These are phyloP conservation scores for Cervus canadensis DNA, from an alignment of 2,113 vertebrate species.

Conservation along the genomic window DNA sequence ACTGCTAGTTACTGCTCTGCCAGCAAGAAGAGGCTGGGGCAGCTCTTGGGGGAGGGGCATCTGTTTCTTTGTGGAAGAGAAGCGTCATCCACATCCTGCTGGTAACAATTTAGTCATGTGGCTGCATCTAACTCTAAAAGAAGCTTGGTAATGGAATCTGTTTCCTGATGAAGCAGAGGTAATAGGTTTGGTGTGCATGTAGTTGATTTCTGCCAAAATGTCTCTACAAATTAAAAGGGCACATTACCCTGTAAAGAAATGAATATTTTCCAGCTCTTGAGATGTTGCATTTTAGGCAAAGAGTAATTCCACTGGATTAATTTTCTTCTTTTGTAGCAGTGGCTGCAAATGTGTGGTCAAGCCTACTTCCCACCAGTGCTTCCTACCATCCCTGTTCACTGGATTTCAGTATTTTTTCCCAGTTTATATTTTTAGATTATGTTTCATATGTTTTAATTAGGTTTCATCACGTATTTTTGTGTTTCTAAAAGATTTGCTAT, in stretches of 20 bases:
- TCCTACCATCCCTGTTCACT: neutral
- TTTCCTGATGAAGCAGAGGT: neutral
- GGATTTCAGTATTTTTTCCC: neutral
- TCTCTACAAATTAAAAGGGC: neutral
- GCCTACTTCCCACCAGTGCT: neutral
- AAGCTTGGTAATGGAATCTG: neutral
- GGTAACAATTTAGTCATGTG: neutral
- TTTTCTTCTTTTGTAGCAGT: neutral
- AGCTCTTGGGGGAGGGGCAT: neutral
- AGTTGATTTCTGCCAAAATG: neutral
- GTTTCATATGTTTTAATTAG: neutral
- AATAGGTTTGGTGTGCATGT: neutral
- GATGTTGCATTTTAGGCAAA: neutral
- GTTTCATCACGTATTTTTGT: neutral
- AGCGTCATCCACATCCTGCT: neutral
- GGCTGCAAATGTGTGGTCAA: neutral
- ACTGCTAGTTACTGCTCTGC: neutral
- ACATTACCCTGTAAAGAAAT: neutral
- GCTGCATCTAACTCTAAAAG: neutral
- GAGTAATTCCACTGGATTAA: neutral
- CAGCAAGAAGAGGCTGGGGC: neutral
- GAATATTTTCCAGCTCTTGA: neutral
- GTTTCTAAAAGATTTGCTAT: conserved; percentile 4
- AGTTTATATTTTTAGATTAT: conserved; percentile 21
- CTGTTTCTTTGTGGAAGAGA: neutral